Percentiles rank a stretch among this genome's conserved stretches.
Evolutionary conservation across 53 echinoderm and acorn worm genomes (phyloP).

Genomic region (Paelopatides confundens): DNA sequence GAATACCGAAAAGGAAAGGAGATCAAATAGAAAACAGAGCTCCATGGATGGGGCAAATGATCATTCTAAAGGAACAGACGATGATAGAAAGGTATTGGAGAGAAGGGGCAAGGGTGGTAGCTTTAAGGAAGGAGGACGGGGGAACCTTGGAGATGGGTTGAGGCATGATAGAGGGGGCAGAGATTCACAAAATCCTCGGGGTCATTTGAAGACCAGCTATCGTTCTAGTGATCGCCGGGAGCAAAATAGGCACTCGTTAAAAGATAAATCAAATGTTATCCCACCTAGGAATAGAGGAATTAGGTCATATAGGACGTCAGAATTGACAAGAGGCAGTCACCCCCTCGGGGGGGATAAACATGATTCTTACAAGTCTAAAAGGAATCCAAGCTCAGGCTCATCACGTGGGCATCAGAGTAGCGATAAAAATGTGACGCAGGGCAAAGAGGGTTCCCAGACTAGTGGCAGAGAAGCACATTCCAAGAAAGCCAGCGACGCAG

Average conservation of each 20-base stretch:
- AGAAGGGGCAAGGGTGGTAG: not conserved
- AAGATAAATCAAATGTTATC: not conserved
- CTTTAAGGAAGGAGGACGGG: not conserved
- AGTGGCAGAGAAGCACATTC: not conserved
- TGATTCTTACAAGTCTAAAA: not conserved
- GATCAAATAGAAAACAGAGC: not conserved
- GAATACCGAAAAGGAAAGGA: not conserved
- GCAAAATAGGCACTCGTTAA: not conserved
- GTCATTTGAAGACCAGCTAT: not conserved
- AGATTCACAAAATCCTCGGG: not conserved
- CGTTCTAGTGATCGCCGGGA: not conserved
- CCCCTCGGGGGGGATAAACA: not conserved
- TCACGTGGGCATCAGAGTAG: not conserved
- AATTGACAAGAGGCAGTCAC: not conserved
- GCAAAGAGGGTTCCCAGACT: not conserved
- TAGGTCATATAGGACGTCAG: not conserved
- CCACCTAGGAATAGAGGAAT: not conserved
- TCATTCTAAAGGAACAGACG: not conserved
- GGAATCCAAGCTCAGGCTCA: not conserved
- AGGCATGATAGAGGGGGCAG: not conserved
- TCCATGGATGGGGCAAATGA: not conserved
- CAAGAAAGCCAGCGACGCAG: conserved; percentile 28
- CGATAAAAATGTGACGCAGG: not conserved
- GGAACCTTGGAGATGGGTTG: conserved; percentile 2
- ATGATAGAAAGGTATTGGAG: not conserved